phyloP scores from a whole-genome alignment of 2,888 invertebrate species.

The Phortica okadai region DNA sequence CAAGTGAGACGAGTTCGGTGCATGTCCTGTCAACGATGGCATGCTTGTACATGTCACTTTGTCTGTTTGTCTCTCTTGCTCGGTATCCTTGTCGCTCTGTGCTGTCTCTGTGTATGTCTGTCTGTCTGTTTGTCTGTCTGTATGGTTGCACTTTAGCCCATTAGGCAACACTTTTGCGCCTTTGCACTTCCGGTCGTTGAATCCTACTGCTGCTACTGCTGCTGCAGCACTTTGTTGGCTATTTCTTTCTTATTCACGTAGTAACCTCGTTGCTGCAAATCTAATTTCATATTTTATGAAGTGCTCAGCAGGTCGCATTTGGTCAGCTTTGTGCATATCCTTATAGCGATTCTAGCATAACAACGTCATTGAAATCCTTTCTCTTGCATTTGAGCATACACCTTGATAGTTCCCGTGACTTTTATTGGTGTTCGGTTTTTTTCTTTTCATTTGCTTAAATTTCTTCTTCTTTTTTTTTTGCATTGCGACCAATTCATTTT shows the following conservation, averaged over 20 bases:
- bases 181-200: conserved; percentile 13
- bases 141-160: conserved; percentile 40
- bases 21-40: conserved; percentile 24
- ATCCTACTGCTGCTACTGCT: conserved; percentile 22
- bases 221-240: conserved; percentile 46
- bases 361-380: too few species aligned
- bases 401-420: too few species aligned
- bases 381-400: too few species aligned
- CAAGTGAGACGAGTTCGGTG: conserved; percentile 34
- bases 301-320: conserved; percentile 49
- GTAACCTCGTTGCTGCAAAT: conserved; percentile 49
- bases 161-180: conserved; percentile 47
- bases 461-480: background rate
- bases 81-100: conserved; percentile 32
- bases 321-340: conserved; percentile 32
- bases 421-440: background rate
- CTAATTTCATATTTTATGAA: conserved; percentile 70
- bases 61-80: conserved; percentile 41
- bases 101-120: too few species aligned
- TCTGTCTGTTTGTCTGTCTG: too few species aligned
- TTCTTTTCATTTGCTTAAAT: background rate
- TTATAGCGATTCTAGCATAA: background rate
- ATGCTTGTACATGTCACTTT: background rate
- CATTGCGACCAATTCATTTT: conserved; percentile 33
- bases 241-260: too few species aligned